Conservation (phyloP, 2,888 invertebrate genomes). For the Tortrix viridana region DNA sequence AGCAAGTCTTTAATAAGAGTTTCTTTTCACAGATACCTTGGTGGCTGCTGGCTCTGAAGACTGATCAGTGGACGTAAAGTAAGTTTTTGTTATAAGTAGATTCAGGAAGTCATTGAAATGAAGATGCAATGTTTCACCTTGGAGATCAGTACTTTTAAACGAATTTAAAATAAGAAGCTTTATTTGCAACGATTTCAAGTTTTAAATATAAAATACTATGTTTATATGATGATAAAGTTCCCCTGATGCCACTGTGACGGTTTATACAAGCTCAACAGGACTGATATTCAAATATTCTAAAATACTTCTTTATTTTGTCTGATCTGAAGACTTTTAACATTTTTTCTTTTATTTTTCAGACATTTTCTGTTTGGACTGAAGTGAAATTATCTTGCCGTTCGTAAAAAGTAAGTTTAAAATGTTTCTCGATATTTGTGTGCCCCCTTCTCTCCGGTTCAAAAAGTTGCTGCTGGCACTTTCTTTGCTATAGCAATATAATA, state of each 20-base stretch:
- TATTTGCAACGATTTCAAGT: too few species aligned
- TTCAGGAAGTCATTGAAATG: too few species aligned
- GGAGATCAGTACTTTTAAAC: too few species aligned
- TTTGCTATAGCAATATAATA: too few species aligned
- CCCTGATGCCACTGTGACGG: conserved; percentile 48
- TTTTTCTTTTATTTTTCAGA: conserved; percentile 14
- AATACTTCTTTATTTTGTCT: background rate
- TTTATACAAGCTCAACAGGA: conserved; percentile 69
- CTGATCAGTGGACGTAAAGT: too few species aligned
- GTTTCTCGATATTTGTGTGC: background rate
- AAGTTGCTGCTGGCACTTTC: too few species aligned
- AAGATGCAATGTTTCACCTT: too few species aligned
- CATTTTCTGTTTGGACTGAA: background rate
- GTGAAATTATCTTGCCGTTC: too few species aligned
- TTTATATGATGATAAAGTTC: conserved; percentile 51
- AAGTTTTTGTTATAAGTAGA: too few species aligned
- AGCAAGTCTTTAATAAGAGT: background rate
- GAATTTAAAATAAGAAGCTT: too few species aligned
- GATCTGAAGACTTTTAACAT: background rate
- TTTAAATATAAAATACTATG: background rate
- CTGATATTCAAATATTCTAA: conserved; percentile 47
- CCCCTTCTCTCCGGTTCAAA: too few species aligned
- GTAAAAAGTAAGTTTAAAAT: background rate
- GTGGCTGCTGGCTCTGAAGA: background rate
- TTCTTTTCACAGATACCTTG: background rate